Evolutionary conservation across 2,797 vertebrate species (phyloP), one percentile per base, ranked within the genome.

Genomic region (Sebastes glaucus): DNA sequence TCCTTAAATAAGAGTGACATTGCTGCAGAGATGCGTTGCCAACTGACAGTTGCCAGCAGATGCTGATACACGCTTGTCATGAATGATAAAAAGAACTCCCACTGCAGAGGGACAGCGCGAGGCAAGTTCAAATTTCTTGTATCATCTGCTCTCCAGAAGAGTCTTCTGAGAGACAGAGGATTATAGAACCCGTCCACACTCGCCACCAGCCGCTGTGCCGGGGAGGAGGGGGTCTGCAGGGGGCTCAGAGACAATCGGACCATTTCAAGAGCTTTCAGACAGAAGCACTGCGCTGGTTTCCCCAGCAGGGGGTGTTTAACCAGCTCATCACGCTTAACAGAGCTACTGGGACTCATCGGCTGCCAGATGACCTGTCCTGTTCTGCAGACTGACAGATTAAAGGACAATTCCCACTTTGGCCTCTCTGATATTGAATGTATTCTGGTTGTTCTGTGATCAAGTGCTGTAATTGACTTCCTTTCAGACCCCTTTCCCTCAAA

Each of bases 271-370:
- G 63, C 52, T 56, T 69, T 72, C 42, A 78, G 63, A 79, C 65
- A 35, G 71, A 68, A 55, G 63, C 81, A 75, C 60, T 84, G 84
- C 20, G 4, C 65, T 2, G 33, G 63, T 80, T 80, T 42, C 33
- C 83, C 89, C 89, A 91, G 84, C 80, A 88, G 88, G 85, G 86
- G 86, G 85, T 22, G 84, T 80, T 84, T 88, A 77, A 88, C 71
- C 73, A 82, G 79, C 86, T 84, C 57, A 74, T 80, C 82, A 56
- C 1, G 6, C 68, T 60, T 22, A 61, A 70, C 25, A 42, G 55
- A 18, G 75, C 75, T 11, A 10, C 71, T 25, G 83, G 86, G 81
- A 87, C 56, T 80, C 80, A 11, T 42, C 4, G 5, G 42, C 79
- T 76, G 83, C 82, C 78, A 82, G 78, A 60, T 63, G 84, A 80